Base-by-base conservation (phyloP, 2,113 vertebrate species). In the Callaeas wilsoni region DNA sequence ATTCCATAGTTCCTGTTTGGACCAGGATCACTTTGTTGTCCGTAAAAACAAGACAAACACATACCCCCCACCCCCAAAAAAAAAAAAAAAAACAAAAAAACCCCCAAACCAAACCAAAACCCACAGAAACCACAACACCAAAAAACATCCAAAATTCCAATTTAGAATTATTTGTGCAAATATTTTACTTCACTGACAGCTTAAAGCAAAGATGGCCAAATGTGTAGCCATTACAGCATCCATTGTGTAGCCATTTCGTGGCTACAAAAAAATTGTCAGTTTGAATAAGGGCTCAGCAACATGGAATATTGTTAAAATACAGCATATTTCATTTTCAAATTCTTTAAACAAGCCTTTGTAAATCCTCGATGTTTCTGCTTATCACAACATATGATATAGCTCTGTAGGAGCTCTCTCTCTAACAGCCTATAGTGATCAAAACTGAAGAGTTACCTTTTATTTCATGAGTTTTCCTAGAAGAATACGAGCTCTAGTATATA, bases 11-110 rank as follows among this genome's bases (percentile, higher is more conserved):
- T 27, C 13, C 20, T 2, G 29, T 78, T 46, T 55, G 60, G 73
- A 84, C 10, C 4, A 85, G 18, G 21, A n/a, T 81, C 25, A 63
- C 25, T 21, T 35, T 25, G 14, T 33, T 57, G 13, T 37, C 16
- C 16, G 22, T 22, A 14, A n/a, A 37, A 35, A 18, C 49, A 33
- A 29, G 11, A 10, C 13, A 57, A 55, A n/a, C 18, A 30, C 25
- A 37, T 26, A 46, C 4, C 4, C 8, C 7, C 4, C 10, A 15
- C 1, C 6, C 4, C 14, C 4, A 4, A 4, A 19, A 69, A 19
- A 26, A 12, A 41, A 9, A 33, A 46, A 65, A 63, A 29, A 16
- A 26, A 7, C 3, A 42, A 18, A 30, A 14, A 14, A 20, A n/a
- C n/a, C n/a, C n/a, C n/a, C n/a, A 68, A 26, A 4, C 4, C 17